Percentiles rank a stretch among this genome's conserved stretches.
These are phyloP conservation scores for Zaprionus africanus DNA, from an alignment of 1,140 invertebrate genomes.

Conservation along the genomic window DNA sequence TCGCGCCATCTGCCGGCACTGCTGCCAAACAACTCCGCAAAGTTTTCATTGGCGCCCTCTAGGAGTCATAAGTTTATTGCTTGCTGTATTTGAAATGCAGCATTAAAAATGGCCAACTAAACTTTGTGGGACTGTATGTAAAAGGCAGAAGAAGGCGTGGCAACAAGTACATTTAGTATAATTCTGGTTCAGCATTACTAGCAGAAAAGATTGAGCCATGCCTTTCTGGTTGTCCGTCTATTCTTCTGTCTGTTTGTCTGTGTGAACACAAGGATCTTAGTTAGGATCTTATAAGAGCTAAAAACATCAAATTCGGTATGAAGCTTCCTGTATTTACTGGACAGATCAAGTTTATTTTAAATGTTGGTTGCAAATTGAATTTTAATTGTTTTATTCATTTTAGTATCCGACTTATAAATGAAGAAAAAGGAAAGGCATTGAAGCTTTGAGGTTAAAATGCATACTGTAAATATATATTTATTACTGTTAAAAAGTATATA, in stretches of 20 bases:
- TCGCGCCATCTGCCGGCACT: background rate
- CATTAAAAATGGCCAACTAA: too few species aligned
- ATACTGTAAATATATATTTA: too few species aligned
- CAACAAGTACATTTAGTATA: too few species aligned
- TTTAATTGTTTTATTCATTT: background rate
- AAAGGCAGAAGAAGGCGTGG: too few species aligned
- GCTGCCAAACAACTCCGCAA: background rate
- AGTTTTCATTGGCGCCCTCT: constrained; percentile 17
- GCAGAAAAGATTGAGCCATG: background rate
- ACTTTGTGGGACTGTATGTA: too few species aligned
- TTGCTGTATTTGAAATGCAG: background rate
- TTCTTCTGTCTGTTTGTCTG: background rate
- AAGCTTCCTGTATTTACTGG: background rate
- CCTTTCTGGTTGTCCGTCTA: too few species aligned
- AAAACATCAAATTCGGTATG: background rate
- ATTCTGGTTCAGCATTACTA: background rate
- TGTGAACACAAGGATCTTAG: background rate
- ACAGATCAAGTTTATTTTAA: background rate
- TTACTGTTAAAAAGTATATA: too few species aligned
- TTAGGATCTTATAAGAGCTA: background rate
- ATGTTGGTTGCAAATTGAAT: too few species aligned
- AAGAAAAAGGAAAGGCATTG: too few species aligned
- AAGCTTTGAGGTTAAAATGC: too few species aligned
- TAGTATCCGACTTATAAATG: too few species aligned
- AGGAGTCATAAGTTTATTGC: background rate